Evolutionary conservation across 2,113 vertebrate species (phyloP).

Genomic region (Raja brachyura): DNA sequence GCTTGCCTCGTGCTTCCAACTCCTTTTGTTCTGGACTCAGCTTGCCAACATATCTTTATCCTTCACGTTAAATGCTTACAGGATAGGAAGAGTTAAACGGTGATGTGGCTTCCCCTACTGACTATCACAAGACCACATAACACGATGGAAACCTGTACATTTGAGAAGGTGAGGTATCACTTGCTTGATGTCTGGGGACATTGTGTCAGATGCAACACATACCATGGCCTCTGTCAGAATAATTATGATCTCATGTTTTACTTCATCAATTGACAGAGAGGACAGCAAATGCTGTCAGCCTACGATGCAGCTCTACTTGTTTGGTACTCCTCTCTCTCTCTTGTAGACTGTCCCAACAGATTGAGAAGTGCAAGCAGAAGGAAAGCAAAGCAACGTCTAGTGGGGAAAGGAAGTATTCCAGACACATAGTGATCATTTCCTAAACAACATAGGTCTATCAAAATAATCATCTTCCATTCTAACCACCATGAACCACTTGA

Average conservation of each 20-base stretch:
- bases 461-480: constrained; percentile 23
- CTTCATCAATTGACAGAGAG: background rate
- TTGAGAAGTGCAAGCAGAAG: background rate
- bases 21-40: background rate
- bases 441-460: background rate
- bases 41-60: background rate
- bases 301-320: background rate
- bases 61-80: background rate
- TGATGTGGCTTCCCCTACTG: background rate
- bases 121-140: background rate
- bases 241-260: constrained; percentile 34
- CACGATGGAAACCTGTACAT: background rate
- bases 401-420: constrained; percentile 12
- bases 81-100: background rate
- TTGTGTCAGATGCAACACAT: background rate
- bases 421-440: background rate
- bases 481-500: background rate
- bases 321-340: background rate
- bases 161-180: background rate
- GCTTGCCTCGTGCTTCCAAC: background rate
- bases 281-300: background rate
- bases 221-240: background rate
- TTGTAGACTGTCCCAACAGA: constrained; percentile 15
- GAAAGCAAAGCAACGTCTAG: background rate
- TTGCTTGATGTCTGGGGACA: background rate